A percentile compares a stretch with the other conserved stretches of the same genome.
These are phyloP conservation scores for Chunga burmeisteri DNA, from an alignment of 2,113 vertebrate genomes.

Conservation along the genomic window DNA sequence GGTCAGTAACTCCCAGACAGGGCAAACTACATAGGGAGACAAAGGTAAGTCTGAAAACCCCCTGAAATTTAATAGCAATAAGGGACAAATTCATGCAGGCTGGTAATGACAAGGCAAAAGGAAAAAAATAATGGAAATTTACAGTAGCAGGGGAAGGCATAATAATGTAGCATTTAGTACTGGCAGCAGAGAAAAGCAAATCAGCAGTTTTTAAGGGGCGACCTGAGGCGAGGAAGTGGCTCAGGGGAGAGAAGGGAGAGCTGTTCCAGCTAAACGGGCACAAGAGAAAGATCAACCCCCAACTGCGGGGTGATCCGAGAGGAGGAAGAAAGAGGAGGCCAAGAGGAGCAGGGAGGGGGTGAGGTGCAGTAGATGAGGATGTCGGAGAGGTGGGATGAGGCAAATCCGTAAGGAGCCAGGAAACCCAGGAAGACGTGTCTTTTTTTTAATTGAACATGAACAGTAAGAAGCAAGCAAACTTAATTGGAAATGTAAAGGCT, in stretches of 20 bases:
- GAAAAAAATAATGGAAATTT: background rate
- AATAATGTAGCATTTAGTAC: background rate
- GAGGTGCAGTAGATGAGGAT: background rate
- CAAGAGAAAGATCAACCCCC: constrained; percentile 33
- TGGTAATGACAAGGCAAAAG: background rate
- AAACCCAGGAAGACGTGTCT: background rate
- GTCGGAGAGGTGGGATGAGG: background rate
- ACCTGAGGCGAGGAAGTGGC: background rate
- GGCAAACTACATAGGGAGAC: background rate
- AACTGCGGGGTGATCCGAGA: background rate
- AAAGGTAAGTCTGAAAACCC: background rate
- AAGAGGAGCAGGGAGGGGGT: background rate
- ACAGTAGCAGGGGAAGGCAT: background rate
- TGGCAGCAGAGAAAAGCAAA: background rate
- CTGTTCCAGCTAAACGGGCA: constrained; percentile 34
- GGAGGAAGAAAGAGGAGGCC: background rate
- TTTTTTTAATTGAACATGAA: background rate
- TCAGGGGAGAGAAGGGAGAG: background rate
- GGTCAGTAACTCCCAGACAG: background rate
- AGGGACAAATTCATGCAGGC: background rate
- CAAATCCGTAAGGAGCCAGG: background rate
- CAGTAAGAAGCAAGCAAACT: background rate
- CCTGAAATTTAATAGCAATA: background rate
- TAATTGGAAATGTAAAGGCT: constrained; percentile 41
- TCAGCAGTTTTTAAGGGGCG: background rate